These are phyloP conservation scores for Palaemon carinicauda DNA, from an alignment of 1,140 invertebrate genomes.

Conservation along the genomic window DNA sequence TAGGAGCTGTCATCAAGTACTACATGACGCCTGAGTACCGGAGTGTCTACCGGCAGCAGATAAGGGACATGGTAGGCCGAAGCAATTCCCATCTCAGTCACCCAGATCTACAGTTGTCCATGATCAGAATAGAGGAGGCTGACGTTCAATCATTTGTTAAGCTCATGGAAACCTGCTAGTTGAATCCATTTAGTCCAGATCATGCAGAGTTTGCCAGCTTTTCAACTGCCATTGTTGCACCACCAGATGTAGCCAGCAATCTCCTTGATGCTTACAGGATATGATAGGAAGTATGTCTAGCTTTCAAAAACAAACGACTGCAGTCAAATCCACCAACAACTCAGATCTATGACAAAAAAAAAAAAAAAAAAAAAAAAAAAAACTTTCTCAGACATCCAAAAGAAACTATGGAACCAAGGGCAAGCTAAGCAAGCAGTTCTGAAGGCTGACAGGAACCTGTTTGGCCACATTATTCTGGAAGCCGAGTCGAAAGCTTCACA, in stretches of 20 bases:
- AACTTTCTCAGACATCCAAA: not conserved
- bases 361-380: not conserved
- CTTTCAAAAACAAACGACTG: not conserved
- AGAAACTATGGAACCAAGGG: not conserved
- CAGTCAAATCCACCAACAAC: too few relatives aligned
- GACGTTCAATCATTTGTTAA: too few relatives aligned
- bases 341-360: too few relatives aligned
- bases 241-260: not conserved
- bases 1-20: too few relatives aligned
- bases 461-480: not conserved
- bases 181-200: too few relatives aligned
- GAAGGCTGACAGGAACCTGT: not conserved
- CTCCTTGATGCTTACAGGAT: not conserved
- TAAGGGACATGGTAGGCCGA: too few relatives aligned
- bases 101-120: too few relatives aligned
- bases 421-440: not conserved
- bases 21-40: too few relatives aligned
- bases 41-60: too few relatives aligned
- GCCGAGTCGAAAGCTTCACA: not conserved
- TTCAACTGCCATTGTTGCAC: not conserved
- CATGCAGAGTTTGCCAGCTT: not conserved
- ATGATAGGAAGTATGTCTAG: not conserved
- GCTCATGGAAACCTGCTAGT: too few relatives aligned
- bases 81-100: too few relatives aligned
- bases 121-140: too few relatives aligned